phyloP scores from a whole-genome alignment of 2,797 vertebrate species.

The Sebastes nivosus region DNA sequence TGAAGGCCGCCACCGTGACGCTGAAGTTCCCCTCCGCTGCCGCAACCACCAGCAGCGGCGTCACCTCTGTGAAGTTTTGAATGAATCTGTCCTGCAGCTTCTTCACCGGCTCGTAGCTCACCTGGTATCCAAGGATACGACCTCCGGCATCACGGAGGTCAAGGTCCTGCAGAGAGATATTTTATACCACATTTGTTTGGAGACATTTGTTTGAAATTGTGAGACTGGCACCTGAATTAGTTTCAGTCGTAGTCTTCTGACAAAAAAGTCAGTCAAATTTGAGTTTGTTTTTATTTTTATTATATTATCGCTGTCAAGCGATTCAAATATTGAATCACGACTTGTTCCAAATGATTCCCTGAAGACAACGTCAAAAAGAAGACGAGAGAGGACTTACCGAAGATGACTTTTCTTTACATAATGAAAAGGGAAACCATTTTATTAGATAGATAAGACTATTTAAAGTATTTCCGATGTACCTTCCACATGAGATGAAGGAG shows the following conservation, averaged over 20 bases:
- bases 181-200: neutral
- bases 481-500: constrained; percentile 49
- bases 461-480: constrained; percentile 5
- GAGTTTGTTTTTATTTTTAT: too few relatives aligned
- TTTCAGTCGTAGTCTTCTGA: neutral
- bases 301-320: too few relatives aligned
- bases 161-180: constrained; percentile 39
- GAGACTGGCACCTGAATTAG: neutral
- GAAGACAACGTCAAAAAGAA: neutral
- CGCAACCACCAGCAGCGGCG: constrained; percentile 27
- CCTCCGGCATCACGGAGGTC: constrained; percentile 29
- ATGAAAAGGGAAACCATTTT: neutral
- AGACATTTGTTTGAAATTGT: neutral
- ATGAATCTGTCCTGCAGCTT: neutral
- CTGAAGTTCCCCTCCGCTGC: constrained; percentile 33
- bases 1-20: constrained; percentile 55
- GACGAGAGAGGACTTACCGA: neutral
- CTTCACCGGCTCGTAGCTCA: constrained; percentile 38
- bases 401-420: neutral
- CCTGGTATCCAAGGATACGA: constrained; percentile 62
- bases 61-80: constrained; percentile 23
- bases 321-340: too few relatives aligned
- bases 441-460: neutral
- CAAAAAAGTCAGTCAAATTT: neutral
- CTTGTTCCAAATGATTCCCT: neutral